phyloP scores from a whole-genome alignment of 2,888 invertebrate species.

The Escarpia spicata region DNA sequence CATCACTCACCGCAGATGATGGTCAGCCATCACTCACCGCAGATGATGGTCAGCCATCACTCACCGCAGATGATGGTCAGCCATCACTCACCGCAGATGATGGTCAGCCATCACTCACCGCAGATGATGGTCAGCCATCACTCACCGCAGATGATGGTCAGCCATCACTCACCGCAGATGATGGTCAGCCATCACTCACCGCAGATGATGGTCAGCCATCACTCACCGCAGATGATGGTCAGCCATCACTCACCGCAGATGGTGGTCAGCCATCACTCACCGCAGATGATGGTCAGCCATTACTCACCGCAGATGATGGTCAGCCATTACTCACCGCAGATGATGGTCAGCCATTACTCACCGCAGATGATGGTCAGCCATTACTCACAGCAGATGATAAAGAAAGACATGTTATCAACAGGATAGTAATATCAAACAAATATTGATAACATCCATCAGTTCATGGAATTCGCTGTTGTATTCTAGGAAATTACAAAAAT shows the following conservation, averaged over 20 bases:
- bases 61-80: not conserved
- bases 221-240: not conserved
- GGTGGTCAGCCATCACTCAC: not conserved
- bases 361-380: not conserved
- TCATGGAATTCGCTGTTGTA: not conserved
- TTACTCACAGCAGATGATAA: not conserved
- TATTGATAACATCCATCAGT: not conserved
- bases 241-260: not conserved
- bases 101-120: not conserved
- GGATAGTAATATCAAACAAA: not conserved
- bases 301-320: not conserved
- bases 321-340: not conserved
- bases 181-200: not conserved
- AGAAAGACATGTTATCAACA: slow-evolving; percentile 42
- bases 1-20: too few relatives aligned
- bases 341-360: not conserved
- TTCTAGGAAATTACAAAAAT: not conserved
- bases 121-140: not conserved
- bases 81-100: too few relatives aligned
- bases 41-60: not conserved
- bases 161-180: too few relatives aligned
- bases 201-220: not conserved
- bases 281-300: not conserved
- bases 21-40: not conserved
- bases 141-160: not conserved